These are phyloP conservation scores for Agrilus cyanescens DNA, from an alignment of 2,888 invertebrate species.

Conservation along the genomic window DNA sequence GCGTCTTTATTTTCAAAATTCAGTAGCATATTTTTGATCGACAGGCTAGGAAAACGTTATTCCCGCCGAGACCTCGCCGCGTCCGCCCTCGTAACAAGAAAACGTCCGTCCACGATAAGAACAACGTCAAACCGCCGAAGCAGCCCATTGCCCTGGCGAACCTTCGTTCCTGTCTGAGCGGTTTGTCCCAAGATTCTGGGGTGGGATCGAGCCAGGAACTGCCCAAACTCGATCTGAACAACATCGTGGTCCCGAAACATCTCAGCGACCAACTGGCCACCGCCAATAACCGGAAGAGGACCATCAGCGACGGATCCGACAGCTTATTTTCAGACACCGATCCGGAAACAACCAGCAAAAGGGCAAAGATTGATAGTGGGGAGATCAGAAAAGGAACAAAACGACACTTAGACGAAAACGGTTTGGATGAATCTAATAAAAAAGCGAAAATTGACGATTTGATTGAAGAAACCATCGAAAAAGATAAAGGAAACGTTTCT, in stretches of 20 bases:
- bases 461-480: constrained; percentile 7
- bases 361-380: neutral
- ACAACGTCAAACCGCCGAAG: constrained; percentile 26
- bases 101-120: neutral
- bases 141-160: constrained; percentile 26
- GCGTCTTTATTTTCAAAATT: no score
- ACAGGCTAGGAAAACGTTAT: constrained; percentile 54
- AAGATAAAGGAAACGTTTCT: constrained; percentile 3
- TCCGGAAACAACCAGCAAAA: neutral
- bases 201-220: constrained; percentile 33
- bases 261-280: constrained; percentile 6
- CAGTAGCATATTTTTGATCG: neutral
- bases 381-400: neutral
- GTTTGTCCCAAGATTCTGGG: constrained; percentile 33
- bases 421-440: neutral
- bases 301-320: constrained; percentile 1
- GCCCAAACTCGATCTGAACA: constrained; percentile 25
- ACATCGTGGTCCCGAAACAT: constrained; percentile 29
- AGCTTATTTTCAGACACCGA: neutral
- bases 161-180: constrained; percentile 27
- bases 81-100: constrained; percentile 17
- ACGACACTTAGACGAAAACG: neutral
- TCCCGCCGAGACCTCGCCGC: constrained; percentile 52
- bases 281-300: neutral
- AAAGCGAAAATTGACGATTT: constrained; percentile 4